Conservation (phyloP, 1,140 invertebrate species). For the Euura lappo region DNA sequence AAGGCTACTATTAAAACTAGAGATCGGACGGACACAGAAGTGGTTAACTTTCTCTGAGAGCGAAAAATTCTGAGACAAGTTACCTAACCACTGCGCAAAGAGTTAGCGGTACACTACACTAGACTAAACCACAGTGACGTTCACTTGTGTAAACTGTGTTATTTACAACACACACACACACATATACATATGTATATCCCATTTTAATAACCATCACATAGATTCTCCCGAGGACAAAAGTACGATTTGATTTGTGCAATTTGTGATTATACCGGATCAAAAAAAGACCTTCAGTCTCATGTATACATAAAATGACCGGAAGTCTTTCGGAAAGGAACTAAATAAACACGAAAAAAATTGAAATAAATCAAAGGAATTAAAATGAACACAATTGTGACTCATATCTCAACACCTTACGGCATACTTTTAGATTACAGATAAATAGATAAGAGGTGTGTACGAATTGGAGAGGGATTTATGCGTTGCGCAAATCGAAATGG, state of each 20-base stretch:
- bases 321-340: too few relatives aligned
- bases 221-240: not conserved
- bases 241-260: too few relatives aligned
- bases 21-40: not conserved
- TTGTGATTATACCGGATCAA: too few relatives aligned
- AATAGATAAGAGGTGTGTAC: too few relatives aligned
- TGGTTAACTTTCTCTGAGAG: constrained; percentile 7
- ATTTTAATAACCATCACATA: not conserved
- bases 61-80: constrained; percentile 2
- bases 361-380: too few relatives aligned
- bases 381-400: too few relatives aligned
- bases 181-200: not conserved
- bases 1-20: constrained; percentile 1
- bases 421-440: too few relatives aligned
- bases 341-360: too few relatives aligned
- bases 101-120: not conserved
- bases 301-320: too few relatives aligned
- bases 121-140: not conserved
- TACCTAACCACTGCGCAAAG: not conserved
- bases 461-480: not conserved
- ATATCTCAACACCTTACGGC: too few relatives aligned
- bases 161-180: not conserved
- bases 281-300: too few relatives aligned
- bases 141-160: not conserved
- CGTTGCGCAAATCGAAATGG: constrained; percentile 3